These are phyloP conservation scores for Pristiophorus japonicus DNA, from an alignment of 2,113 vertebrate genomes.

Conservation along the genomic window DNA sequence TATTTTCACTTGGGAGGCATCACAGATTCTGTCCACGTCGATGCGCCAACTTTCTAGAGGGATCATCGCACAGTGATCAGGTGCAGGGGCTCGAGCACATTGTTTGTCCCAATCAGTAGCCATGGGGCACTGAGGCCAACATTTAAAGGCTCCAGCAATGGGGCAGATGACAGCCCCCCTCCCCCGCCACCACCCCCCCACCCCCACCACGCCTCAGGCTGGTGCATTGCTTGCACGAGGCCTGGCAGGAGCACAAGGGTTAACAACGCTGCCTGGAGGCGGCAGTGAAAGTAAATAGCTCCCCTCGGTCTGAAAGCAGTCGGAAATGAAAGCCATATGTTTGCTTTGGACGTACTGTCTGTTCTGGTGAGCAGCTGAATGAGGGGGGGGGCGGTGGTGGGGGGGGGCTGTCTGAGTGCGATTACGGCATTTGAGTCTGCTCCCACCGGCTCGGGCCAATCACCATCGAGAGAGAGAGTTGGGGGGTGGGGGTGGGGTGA, in stretches of 20 bases:
- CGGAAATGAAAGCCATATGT: constrained; percentile 32
- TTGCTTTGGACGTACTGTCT: constrained; percentile 30
- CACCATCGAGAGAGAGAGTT: background rate
- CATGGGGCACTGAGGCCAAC: background rate
- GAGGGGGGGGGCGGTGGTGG: no score
- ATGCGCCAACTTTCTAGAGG: background rate
- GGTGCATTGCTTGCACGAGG: background rate
- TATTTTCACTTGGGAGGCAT: background rate
- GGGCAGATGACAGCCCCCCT: background rate
- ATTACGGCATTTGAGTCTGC: background rate
- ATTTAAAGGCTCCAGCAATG: background rate
- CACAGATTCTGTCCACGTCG: background rate
- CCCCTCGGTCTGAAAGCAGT: background rate
- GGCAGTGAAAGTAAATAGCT: constrained; percentile 25
- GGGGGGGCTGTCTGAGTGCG: background rate
- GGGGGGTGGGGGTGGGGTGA: background rate
- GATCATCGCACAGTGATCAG: background rate
- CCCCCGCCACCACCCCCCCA: no score
- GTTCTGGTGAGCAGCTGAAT: background rate
- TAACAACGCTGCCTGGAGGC: constrained; percentile 6
- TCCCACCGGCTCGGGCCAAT: no score
- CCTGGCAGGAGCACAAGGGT: background rate
- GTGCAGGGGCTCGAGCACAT: background rate
- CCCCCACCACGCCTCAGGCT: background rate
- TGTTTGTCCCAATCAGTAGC: background rate